A percentile compares a stretch with the other conserved stretches of the same genome.
Conservation (phyloP, 2,113 vertebrate species). For the Donacobius atricapilla region DNA sequence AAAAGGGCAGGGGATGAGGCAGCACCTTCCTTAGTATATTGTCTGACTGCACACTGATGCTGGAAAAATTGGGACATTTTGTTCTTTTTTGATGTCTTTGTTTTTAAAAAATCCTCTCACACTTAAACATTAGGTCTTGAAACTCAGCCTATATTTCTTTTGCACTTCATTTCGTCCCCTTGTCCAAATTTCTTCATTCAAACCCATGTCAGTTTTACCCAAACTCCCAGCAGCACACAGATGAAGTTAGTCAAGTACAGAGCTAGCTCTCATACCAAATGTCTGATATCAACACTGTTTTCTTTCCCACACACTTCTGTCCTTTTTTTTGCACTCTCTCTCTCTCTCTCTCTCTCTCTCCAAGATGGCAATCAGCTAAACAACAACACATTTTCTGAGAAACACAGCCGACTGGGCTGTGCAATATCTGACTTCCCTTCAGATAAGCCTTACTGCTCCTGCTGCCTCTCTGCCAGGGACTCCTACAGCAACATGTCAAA, state of each 20-base stretch:
- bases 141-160: background rate
- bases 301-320: constrained; percentile 25
- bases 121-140: background rate
- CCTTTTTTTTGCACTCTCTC: background rate
- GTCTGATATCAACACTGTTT: constrained; percentile 20
- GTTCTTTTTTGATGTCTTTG: background rate
- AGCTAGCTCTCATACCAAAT: constrained; percentile 12
- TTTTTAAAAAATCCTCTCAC: background rate
- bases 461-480: background rate
- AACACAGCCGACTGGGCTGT: background rate
- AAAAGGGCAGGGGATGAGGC: background rate
- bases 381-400: constrained; percentile 8
- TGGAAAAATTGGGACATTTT: background rate
- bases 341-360: background rate
- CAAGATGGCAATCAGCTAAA: constrained; percentile 1
- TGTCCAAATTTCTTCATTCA: background rate
- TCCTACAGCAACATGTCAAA: background rate
- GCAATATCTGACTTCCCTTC: background rate
- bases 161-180: background rate
- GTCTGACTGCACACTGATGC: background rate
- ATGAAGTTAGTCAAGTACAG: background rate
- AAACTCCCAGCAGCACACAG: background rate
- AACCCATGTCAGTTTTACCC: background rate
- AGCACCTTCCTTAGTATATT: background rate
- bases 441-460: background rate